Evolutionary conservation across 2,113 vertebrate species (phyloP).

Genomic region (Pagrus major): DNA sequence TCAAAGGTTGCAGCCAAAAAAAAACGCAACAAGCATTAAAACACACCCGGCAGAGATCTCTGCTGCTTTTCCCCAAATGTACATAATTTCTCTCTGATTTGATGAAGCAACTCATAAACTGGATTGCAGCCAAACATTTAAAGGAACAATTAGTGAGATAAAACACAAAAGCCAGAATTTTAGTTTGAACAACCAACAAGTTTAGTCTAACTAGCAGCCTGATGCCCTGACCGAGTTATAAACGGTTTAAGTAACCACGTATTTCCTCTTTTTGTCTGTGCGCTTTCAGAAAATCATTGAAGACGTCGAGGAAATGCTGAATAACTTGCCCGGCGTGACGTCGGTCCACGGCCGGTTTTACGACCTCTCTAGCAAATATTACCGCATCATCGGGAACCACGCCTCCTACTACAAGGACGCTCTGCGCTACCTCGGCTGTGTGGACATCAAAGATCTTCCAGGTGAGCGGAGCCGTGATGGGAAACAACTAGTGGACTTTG

Average conservation of each 20-base stretch:
- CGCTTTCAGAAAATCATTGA: conserved; percentile 91
- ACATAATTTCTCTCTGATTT: neutral
- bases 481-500: neutral
- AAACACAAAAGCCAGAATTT: too few relatives aligned
- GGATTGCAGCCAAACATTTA: too few relatives aligned
- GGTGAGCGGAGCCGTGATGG: conserved; percentile 77
- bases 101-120: too few relatives aligned
- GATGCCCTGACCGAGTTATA: neutral
- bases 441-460: conserved; percentile 93
- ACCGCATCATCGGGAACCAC: conserved; percentile 95
- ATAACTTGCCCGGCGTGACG: conserved; percentile 91
- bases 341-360: conserved; percentile 98
- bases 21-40: neutral
- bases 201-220: neutral
- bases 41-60: neutral
- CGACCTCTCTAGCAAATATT: conserved; percentile 98
- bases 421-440: conserved; percentile 94
- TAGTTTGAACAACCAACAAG: too few relatives aligned
- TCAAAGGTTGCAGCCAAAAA: too few relatives aligned
- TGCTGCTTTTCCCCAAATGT: too few relatives aligned
- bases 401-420: conserved; percentile 97
- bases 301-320: conserved; percentile 95
- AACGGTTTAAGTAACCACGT: neutral
- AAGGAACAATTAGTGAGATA: too few relatives aligned
- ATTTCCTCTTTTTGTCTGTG: neutral